Base-by-base conservation (phyloP, 2,113 vertebrate genomes). In the Cathartes aura region DNA sequence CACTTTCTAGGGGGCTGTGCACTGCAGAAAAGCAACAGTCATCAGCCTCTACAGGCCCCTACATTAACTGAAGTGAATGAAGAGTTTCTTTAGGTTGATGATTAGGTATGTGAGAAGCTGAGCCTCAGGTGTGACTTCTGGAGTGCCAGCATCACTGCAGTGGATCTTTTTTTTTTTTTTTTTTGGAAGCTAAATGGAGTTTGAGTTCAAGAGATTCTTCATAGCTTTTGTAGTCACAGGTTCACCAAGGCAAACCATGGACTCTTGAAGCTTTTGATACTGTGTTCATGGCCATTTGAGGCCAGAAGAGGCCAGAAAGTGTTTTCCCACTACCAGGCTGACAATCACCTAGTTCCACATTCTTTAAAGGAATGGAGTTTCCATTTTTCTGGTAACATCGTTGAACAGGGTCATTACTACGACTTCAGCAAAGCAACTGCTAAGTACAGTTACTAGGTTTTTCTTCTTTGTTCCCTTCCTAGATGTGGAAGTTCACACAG, bases 401-500 rank as follows among this genome's bases (percentile, higher is more conserved):
- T 70, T 95, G 68, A 43, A 22, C 45, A 34, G 27, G 34, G 15
- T 73, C 20, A 27, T 63, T 81, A 30, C 52, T 68, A 23, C 14
- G 48, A 10, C 23, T 93, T 93, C 52, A 88, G 26, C 47, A 30
- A 70, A 58, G 30, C 80, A 81, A 7, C 70, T 91, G 52, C 73
- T 70, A 9, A 62, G 4, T 73, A 42, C 26, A 67, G 27, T 72
- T 81, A 38, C 2, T 21, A 22, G 15, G 0, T 27, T 90, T 80
- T 82, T 82, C 32, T 81, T 36, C 8, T 68, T 22, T 93, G 32
- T 95, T 85, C 62, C 21, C 56, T 83, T 52, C 55, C 53, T 82
- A 99, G 99, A 99, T 99, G 99, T 99, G 99, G 99, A 99, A 99
- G 91, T 99, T 99, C 98, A 99, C 99, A 0, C 98, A 98, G 89